These are phyloP conservation scores for Sebastes glaucus DNA, from an alignment of 2,797 vertebrate species.

Conservation along the genomic window DNA sequence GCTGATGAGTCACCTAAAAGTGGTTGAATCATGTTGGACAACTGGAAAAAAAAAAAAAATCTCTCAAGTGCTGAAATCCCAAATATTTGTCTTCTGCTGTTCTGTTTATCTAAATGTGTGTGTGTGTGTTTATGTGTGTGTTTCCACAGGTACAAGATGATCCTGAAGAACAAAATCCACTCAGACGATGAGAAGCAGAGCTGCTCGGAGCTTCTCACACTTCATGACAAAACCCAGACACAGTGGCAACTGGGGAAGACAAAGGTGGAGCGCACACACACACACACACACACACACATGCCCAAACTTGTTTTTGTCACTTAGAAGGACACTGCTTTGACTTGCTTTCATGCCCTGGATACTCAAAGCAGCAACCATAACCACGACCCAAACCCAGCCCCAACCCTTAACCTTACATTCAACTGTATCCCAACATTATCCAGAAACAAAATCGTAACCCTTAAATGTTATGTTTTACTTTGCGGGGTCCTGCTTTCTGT, in stretches of 20 bases:
- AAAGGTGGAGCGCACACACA: constrained; percentile 82
- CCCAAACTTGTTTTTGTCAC: constrained; percentile 57
- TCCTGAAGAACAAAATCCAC: constrained; percentile 75
- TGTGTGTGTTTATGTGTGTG: not conserved
- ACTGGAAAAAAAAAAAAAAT: not conserved
- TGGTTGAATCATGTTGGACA: not conserved
- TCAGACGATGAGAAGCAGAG: constrained; percentile 74
- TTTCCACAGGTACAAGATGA: constrained; percentile 88
- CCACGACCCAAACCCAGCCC: not conserved
- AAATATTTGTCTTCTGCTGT: not conserved
- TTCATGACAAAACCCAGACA: constrained; percentile 79
- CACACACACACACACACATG: constrained; percentile 5
- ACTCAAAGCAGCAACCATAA: constrained; percentile 13
- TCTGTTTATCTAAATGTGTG: constrained; percentile 9
- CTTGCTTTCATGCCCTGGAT: constrained; percentile 23
- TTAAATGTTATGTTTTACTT: not conserved
- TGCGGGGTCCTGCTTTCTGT: not conserved
- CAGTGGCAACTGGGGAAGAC: constrained; percentile 93
- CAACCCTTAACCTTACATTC: not conserved
- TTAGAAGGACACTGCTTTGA: constrained; percentile 28
- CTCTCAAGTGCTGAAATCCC: not conserved
- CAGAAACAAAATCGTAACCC: constrained; percentile 2
- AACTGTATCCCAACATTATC: not conserved
- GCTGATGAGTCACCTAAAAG: not conserved
- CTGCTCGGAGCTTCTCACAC: constrained; percentile 84